Evolutionary conservation across 2,888 invertebrate genomes (phyloP), one percentile per base, ranked within the genome.

Genomic region (Amiota mariae): DNA sequence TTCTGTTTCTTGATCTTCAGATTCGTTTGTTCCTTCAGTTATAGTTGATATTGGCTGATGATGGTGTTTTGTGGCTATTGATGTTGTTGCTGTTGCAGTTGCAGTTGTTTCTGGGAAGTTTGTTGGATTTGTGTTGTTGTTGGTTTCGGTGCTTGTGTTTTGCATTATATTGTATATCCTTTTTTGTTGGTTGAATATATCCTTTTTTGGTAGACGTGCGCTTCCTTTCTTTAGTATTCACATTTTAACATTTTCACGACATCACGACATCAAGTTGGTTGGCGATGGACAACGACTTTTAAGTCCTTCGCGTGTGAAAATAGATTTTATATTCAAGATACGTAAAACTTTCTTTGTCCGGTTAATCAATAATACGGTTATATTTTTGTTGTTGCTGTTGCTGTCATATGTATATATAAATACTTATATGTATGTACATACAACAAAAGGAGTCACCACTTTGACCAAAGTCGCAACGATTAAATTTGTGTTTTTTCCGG

Each of bases 91-190:
- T n/a, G n/a, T n/a, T n/a, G n/a, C n/a, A n/a, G n/a, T n/a, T n/a
- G n/a, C n/a, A n/a, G n/a, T n/a, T 24, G 56, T 57, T 20, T 70
- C 73, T 18, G 75, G 79, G 77, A 79, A 77, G 79, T 78, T 75
- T 63, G 78, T 74, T 73, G 81, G 79, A 77, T 78, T 81, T 77
- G 73, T 76, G 63, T 76, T 36, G 36, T 36, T 36, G 24, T 24
- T 54, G 13, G 59, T 72, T 56, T 75, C 70, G 54, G 46, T 54
- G 9, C 75, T 71, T 73, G 75, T 74, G 72, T 78, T 76, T 79
- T 80, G 81, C 81, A 81, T 81, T 79, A 79, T 81, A 24, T n/a
- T n/a, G 24, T 24, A 79, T 76, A 63, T 64, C 49, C 71, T 57
- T 61, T 15, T 24, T 61, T 12, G 8, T n/a, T 10, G 15, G 36